phyloP scores from a whole-genome alignment of 1,140 invertebrate species.

The Thaumatotibia leucotreta region DNA sequence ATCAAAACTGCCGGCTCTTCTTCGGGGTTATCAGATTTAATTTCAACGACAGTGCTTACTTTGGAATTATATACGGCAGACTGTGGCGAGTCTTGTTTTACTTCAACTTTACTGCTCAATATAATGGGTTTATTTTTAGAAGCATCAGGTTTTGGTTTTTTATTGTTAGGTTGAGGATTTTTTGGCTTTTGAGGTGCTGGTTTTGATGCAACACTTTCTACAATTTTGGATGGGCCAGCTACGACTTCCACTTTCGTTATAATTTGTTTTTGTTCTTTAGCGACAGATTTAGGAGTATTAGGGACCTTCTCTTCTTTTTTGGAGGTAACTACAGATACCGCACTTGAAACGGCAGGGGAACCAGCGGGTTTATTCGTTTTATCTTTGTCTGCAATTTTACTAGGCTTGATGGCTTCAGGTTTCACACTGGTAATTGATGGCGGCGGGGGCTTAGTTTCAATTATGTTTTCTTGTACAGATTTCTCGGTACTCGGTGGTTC shows the following conservation, averaged over 20 bases:
- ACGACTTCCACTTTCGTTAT: constrained; percentile 79
- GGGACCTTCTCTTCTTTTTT: constrained; percentile 68
- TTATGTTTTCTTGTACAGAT: constrained; percentile 71
- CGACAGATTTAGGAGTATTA: constrained; percentile 58
- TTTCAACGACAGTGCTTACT: constrained; percentile 72
- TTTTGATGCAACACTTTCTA: constrained; percentile 54
- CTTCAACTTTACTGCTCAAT: constrained; percentile 74
- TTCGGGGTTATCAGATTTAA: constrained; percentile 66
- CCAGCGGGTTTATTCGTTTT: constrained; percentile 56
- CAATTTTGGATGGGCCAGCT: constrained; percentile 68
- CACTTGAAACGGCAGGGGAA: constrained; percentile 56
- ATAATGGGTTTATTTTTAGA: constrained; percentile 54
- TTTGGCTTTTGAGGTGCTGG: constrained; percentile 41
- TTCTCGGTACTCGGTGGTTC: constrained; percentile 67
- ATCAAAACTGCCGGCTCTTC: constrained; percentile 72
- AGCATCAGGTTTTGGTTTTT: constrained; percentile 47
- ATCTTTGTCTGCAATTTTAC: constrained; percentile 73
- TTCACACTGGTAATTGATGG: constrained; percentile 60
- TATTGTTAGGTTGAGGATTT: constrained; percentile 36
- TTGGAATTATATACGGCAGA: constrained; percentile 52
- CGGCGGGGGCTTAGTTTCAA: constrained; percentile 76
- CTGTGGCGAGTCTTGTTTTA: constrained; percentile 58
- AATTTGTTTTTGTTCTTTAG: constrained; percentile 71
- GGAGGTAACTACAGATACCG: constrained; percentile 69
- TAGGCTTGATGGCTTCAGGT: constrained; percentile 77